Base-by-base conservation (phyloP, 2,113 vertebrate genomes). In the Campylorhamphus procurvoides region DNA sequence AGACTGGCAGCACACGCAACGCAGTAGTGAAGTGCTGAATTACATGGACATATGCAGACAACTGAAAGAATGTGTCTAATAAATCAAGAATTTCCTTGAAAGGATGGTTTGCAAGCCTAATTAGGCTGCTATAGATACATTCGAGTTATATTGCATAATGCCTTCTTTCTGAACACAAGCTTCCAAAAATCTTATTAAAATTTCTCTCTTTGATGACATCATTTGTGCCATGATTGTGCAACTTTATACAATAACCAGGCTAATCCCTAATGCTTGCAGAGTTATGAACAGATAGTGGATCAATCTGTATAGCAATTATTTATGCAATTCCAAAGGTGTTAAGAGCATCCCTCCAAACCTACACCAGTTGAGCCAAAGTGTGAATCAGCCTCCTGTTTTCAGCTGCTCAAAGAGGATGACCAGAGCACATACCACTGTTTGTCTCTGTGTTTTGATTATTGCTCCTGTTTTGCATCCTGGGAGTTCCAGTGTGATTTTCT, bases 21-120 rank as follows among this genome's bases (percentile, higher is more conserved):
- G 11, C 60, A 3, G 83, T 6, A 88, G 88, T 10, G 16, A 90
- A 72, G 73, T 31, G 56, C 47, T 90, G 96, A 98, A 97, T 97
- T 96, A 98, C 95, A 97, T 94, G 97, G 97, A 97, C 97, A 33
- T 85, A 86, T 95, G 96, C 95, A 94, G 83, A 64, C n/a, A 68
- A 87, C 12, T 31, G 72, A 64, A 84, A 78, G 42, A 85, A 35
- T n/a, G 50, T 4, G 18, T 24, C 64, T 42, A 62, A 18, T 52
- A 42, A 16, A 52, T 33, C 20, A 42, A 64, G 79, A n/a, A 69
- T 58, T 73, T 84, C 87, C 72, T 58, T 68, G 46, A 62, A 62
- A 89, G 63, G 42, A 59, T 23, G 27, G 42, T 29, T 71, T 92
- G 73, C 47, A 50, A 93, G 75, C 55, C 72, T 95, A 35, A 68